These are phyloP conservation scores for Artibeus lituratus DNA, from an alignment of 2,797 vertebrate species.

Conservation along the genomic window DNA sequence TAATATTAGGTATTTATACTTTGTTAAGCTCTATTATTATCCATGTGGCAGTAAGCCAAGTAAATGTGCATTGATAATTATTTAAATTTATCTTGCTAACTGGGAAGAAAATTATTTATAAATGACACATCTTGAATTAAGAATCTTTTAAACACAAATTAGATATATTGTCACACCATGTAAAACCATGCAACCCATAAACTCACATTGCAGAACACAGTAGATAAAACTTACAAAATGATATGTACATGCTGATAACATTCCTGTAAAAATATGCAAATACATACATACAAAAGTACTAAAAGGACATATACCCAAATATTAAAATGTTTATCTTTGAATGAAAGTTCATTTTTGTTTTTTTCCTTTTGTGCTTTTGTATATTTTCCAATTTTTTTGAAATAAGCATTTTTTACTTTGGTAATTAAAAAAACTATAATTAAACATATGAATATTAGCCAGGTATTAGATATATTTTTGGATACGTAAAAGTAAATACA, in stretches of 20 bases:
- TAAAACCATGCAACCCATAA: neutral
- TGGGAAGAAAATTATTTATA: slow-evolving; percentile 63
- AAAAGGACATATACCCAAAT: neutral
- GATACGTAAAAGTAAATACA: neutral
- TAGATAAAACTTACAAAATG: neutral
- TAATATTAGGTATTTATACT: slow-evolving; percentile 67
- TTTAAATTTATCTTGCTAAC: slow-evolving; percentile 42
- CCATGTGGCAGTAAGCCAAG: slow-evolving; percentile 61
- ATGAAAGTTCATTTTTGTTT: neutral
- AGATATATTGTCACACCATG: neutral
- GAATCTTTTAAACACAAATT: slow-evolving; percentile 23
- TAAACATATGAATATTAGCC: neutral
- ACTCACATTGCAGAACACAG: neutral
- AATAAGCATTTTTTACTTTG: neutral
- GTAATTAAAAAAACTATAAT: neutral
- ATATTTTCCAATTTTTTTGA: neutral
- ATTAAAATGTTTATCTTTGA: neutral
- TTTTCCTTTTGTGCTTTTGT: slow-evolving; percentile 2
- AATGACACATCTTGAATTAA: slow-evolving; percentile 29
- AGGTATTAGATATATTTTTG: neutral
- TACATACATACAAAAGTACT: neutral
- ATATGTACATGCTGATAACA: neutral
- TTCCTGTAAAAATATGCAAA: neutral
- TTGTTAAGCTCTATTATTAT: slow-evolving; percentile 56
- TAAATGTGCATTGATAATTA: slow-evolving; percentile 60